Conservation (phyloP, 2,888 invertebrate genomes). For the Aquatica leii region DNA sequence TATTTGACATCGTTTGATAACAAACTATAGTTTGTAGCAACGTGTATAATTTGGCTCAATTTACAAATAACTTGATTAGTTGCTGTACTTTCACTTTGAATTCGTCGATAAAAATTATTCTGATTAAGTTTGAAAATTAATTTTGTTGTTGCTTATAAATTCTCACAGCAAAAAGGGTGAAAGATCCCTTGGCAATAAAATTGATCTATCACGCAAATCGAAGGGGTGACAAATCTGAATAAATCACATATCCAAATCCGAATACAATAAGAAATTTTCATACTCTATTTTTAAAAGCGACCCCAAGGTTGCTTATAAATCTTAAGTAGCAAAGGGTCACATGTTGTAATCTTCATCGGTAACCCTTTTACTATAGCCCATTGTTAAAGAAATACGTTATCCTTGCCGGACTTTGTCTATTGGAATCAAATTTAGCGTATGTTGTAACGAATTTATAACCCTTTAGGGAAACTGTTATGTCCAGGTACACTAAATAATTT, state of each 20-base stretch:
- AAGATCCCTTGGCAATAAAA: constrained; percentile 37
- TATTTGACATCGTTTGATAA: constrained; percentile 11
- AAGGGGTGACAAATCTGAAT: constrained; percentile 43
- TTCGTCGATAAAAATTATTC: too few relatives aligned
- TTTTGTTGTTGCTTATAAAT: constrained; percentile 26
- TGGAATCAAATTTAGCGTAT: constrained; percentile 52
- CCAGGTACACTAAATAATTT: constrained; percentile 45
- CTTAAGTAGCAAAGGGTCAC: constrained; percentile 49
- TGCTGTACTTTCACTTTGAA: too few relatives aligned
- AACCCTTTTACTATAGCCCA: constrained; percentile 46
- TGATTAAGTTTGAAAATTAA: constrained; percentile 11
- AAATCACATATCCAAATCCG: constrained; percentile 48
- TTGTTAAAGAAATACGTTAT: constrained; percentile 52
- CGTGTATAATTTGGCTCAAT: too few relatives aligned
- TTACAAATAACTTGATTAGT: too few relatives aligned
- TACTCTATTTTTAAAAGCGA: constrained; percentile 44
- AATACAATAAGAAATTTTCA: constrained; percentile 46
- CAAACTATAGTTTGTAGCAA: not conserved
- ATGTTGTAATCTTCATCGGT: constrained; percentile 46
- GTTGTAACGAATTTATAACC: constrained; percentile 47
- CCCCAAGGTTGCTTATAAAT: constrained; percentile 51
- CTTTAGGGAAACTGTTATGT: constrained; percentile 31
- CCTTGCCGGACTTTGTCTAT: constrained; percentile 50
- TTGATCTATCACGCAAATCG: constrained; percentile 41
- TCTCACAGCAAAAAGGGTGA: constrained; percentile 29